These are phyloP conservation scores for Podarcis muralis DNA, from an alignment of 2,113 vertebrate species.

Conservation along the genomic window DNA sequence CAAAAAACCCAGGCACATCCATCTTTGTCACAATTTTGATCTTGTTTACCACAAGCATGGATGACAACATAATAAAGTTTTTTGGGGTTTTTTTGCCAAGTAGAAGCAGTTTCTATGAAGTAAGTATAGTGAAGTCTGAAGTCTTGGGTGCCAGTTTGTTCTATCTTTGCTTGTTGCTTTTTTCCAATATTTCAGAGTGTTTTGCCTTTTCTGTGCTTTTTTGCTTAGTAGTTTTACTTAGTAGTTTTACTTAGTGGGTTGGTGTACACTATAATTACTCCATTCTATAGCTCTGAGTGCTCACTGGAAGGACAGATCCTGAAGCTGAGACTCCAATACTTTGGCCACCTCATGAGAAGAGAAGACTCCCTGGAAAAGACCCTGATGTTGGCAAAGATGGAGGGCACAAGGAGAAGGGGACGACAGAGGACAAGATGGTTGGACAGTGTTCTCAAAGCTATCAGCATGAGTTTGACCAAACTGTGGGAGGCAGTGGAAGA, in stretches of 20 bases:
- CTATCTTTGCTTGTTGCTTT: neutral
- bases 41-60: conserved; percentile 15
- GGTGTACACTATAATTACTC: neutral
- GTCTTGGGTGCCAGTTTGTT: neutral
- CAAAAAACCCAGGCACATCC: conserved; percentile 36
- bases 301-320: too few relatives aligned
- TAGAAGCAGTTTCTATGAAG: neutral
- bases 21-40: conserved; percentile 31
- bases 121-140: neutral
- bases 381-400: too few relatives aligned
- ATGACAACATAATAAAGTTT: conserved; percentile 23
- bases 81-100: neutral
- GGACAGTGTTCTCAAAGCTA: too few relatives aligned
- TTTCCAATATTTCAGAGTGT: neutral
- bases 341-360: too few relatives aligned
- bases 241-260: neutral
- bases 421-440: too few relatives aligned
- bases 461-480: too few relatives aligned
- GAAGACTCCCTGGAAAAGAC: too few relatives aligned
- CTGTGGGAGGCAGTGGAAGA: too few relatives aligned
- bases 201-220: neutral
- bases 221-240: neutral
- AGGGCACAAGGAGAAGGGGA: too few relatives aligned
- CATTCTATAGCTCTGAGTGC: neutral
- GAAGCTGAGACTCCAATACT: too few relatives aligned